Base-by-base conservation (phyloP, 2,888 invertebrate species). In the Desoria tigrina region DNA sequence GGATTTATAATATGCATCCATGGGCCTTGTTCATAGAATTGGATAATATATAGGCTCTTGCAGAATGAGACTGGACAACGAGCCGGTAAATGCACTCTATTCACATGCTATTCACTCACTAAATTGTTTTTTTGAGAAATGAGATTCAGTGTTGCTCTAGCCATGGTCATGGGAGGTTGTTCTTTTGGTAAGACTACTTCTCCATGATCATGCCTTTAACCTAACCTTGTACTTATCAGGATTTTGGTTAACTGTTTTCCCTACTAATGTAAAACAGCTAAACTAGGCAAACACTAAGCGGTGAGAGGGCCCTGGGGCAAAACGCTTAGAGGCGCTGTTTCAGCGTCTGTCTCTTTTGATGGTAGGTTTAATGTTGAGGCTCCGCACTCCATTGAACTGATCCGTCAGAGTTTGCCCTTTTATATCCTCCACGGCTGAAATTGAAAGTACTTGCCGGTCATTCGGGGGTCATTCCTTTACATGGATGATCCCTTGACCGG, bases 221-320 rank as follows among this genome's bases (percentile, higher is more conserved):
- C 55, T 55, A 55, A 55, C 55, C 55, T 55, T 6, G 6, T 28
- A 4, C 4, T n/a, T 7, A 55, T 32, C 18, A 55, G 55, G 55
- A 4, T 55, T 55, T 55, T 55, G 55, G 55, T 55, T 55, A 55
- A 55, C 55, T 55, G 55, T 55, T 28, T 55, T 55, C 32, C 55
- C 55, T 55, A 18, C 28, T 3, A 55, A 55, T 55, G 27, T 55
- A 55, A 55, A 55, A 55, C 55, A 55, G 55, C 14, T 55, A 55
- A 55, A 55, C 55, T 16, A 18, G 9, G 16, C 55, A n/a, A 14
- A 4, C 4, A 3, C 2, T n/a, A 55, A 26, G 11, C 18, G 27
- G 4, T 28, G 28, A n/a, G 55, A 16, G 55, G 55, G 9, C 16
- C 9, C 9, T 14, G 27, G 53, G 27, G 55, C 18, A 21, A 18